Percentiles rank a stretch among this genome's conserved stretches.
Evolutionary conservation across 2,113 vertebrate species (phyloP).

Genomic region (Chamaea fasciata): DNA sequence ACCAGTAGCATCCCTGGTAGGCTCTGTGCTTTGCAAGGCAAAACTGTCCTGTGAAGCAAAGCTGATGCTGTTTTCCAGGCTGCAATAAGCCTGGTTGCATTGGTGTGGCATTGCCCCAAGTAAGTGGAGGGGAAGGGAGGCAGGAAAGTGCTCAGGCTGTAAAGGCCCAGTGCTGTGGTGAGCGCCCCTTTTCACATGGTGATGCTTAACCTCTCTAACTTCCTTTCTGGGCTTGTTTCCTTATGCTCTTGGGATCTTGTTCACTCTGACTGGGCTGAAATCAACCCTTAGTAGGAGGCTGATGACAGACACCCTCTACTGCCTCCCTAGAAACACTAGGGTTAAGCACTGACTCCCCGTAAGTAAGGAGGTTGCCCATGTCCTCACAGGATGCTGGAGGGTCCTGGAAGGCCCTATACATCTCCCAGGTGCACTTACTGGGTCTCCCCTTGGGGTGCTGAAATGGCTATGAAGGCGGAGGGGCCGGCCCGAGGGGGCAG

Average conservation of each 20-base stretch:
- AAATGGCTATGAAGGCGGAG: accelerated
- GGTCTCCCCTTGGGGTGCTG: neutral
- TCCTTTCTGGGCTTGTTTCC: neutral
- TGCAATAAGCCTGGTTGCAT: neutral
- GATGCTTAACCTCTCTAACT: neutral
- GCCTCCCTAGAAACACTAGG: neutral
- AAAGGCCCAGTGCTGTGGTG: neutral
- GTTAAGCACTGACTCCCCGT: neutral
- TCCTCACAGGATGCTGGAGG: neutral
- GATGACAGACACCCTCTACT: neutral
- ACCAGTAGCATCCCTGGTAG: no score
- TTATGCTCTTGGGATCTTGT: neutral
- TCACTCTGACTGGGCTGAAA: neutral
- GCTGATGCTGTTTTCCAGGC: neutral
- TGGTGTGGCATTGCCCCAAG: neutral
- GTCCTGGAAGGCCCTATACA: neutral
- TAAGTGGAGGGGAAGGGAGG: neutral
- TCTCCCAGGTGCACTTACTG: neutral
- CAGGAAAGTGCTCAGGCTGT: neutral
- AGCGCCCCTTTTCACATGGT: neutral
- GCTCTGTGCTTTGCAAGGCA: neutral
- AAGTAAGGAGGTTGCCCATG: neutral
- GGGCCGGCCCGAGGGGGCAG: neutral
- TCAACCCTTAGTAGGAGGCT: neutral
- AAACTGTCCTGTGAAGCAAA: neutral